phyloP scores from a whole-genome alignment of 2,888 invertebrate species.

The Scaptomyza flava region DNA sequence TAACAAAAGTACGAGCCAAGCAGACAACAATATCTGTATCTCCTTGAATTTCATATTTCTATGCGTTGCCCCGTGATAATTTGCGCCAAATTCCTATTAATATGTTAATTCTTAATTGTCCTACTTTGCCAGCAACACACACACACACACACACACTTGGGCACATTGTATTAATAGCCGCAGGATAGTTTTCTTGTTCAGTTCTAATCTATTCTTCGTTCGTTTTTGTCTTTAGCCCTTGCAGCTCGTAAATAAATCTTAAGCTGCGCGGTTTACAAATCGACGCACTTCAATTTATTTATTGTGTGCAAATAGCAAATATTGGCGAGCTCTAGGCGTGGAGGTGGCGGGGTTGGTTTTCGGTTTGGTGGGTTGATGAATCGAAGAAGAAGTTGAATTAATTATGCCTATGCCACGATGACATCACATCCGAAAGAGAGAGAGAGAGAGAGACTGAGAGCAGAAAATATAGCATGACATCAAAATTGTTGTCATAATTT shows the following conservation, averaged over 20 bases:
- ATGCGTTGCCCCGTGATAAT: slow-evolving; percentile 58
- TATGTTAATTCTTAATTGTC: slow-evolving; percentile 80
- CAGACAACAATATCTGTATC: slow-evolving; percentile 27
- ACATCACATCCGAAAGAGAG: slow-evolving; percentile 30
- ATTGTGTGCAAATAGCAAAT: slow-evolving; percentile 7
- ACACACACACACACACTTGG: slow-evolving; percentile 21
- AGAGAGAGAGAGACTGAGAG: not conserved
- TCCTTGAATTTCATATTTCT: slow-evolving; percentile 66
- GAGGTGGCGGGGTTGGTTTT: not conserved
- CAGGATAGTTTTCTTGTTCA: slow-evolving; percentile 39
- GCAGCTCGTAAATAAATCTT: slow-evolving; percentile 69
- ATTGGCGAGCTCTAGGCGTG: not conserved
- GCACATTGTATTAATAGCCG: slow-evolving; percentile 62
- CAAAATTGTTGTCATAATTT: slow-evolving; percentile 8
- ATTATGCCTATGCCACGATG: slow-evolving; percentile 54
- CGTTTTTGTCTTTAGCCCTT: slow-evolving; percentile 1
- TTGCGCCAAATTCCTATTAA: slow-evolving; percentile 80
- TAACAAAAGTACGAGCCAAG: slow-evolving; percentile 69
- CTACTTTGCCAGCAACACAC: slow-evolving; percentile 49
- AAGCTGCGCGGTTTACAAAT: slow-evolving; percentile 72
- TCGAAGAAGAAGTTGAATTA: slow-evolving; percentile 41
- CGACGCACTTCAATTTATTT: slow-evolving; percentile 75
- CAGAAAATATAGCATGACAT: not conserved
- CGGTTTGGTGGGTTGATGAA: not conserved
- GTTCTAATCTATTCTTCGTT: not conserved